Evolutionary conservation across 2,797 vertebrate species (phyloP), one percentile per base, ranked within the genome.

Genomic region (Parotocinclus haroldoi): DNA sequence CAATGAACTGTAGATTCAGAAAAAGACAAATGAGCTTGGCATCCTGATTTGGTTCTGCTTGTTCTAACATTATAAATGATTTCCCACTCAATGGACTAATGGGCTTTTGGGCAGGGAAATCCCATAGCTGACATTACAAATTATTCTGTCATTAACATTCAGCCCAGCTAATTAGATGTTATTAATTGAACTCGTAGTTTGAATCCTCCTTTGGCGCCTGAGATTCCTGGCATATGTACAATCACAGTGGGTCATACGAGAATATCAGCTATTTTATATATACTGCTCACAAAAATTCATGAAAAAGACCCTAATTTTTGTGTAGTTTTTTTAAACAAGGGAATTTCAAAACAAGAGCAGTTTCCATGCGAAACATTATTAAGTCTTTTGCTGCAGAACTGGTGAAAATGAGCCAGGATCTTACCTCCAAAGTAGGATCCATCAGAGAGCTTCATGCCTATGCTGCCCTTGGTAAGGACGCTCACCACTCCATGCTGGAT

Each of bases 391-490:
- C 2, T 2, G 27, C 2, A 5, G 5, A 27, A 27, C 27, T 27
- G 27, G 27, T 5, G 5, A 5, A 27, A 27, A 27, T 2, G 27
- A 27, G 4, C 3, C n/a, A 14, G 10, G n/a, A 0, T 7, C 81
- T 60, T 80, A 96, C 95, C 95, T 86, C 95, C 95, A 1, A 96
- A 96, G 67, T 96, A 97, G 62, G 94, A 96, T 9, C 95, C 94
- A 0, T 96, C 95, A 0, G 94, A 92, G 16, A 97, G 90, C 68
- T 96, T 97, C 92, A 95, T 95, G 80, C 94, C 91, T 11, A 91
- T 93, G 80, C 79, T 96, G 63, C 93, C 94, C 82, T 96, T 96
- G 77, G 94, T 96, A 75, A 96, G 89, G 67, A 96, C 84, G 60
- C 89, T 96, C 81, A 95, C 91, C 53, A 94, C 92, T 0, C 95